A percentile compares a stretch with the other conserved stretches of the same genome.
phyloP scores from a whole-genome alignment of 1,140 invertebrate genomes.

The Drosophila repleta region DNA sequence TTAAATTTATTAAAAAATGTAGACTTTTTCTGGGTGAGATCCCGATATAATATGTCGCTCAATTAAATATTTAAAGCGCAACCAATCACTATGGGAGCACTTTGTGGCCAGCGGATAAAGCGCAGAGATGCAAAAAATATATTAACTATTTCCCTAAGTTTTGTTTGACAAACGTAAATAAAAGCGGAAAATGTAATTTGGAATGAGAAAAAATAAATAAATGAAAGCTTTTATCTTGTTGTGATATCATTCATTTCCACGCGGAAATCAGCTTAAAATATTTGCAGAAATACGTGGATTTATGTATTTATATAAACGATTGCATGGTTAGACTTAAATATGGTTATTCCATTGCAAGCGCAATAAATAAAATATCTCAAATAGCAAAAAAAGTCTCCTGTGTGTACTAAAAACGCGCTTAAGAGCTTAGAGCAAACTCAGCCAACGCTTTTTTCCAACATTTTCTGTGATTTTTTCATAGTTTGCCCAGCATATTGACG shows the following conservation, averaged over 20 bases:
- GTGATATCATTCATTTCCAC: constrained; percentile 67
- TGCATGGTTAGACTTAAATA: constrained; percentile 55
- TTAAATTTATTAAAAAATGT: constrained; percentile 12
- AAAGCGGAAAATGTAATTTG: background rate
- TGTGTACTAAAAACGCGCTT: constrained; percentile 71
- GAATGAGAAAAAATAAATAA: constrained; percentile 12
- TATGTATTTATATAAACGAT: constrained; percentile 50
- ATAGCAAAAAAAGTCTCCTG: constrained; percentile 22
- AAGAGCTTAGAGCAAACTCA: constrained; percentile 61
- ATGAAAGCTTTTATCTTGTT: constrained; percentile 58
- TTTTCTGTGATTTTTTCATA: background rate
- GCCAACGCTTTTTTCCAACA: constrained; percentile 13
- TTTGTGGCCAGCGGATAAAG: constrained; percentile 37
- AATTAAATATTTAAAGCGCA: constrained; percentile 27
- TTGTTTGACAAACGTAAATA: constrained; percentile 32
- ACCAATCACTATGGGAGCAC: constrained; percentile 36
- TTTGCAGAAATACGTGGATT: constrained; percentile 51
- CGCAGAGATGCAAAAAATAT: constrained; percentile 27
- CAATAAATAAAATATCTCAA: constrained; percentile 29
- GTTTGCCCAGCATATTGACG: constrained; percentile 19
- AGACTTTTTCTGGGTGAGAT: background rate
- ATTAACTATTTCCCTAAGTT: constrained; percentile 33
- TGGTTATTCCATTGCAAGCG: constrained; percentile 46
- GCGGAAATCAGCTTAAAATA: constrained; percentile 77
- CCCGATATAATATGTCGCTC: constrained; percentile 8